Evolutionary conservation across 2,113 vertebrate species (phyloP).

Genomic region (Athene cunicularia): DNA sequence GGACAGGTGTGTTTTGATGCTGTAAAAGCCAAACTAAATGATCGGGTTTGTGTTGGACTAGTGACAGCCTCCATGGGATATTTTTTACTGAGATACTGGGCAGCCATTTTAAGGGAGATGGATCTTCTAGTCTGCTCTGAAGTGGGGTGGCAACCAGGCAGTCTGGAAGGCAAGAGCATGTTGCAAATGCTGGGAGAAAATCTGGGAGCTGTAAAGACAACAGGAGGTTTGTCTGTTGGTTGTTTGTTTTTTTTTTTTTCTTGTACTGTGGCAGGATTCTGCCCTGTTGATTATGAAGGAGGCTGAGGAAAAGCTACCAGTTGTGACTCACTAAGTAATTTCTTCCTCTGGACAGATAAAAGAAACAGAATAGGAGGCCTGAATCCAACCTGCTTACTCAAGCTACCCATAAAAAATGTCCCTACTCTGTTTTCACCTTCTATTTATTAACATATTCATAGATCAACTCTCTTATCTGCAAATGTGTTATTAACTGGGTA

Average conservation of each 20-base stretch:
- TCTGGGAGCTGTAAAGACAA: background rate
- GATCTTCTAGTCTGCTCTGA: background rate
- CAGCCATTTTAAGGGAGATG: rapidly evolving
- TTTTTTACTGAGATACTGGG: background rate
- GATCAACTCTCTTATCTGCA: background rate
- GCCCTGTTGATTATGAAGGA: background rate
- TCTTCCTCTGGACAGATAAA: background rate
- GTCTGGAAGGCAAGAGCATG: background rate
- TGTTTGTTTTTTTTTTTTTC: background rate
- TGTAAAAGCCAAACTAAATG: background rate
- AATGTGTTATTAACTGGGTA: background rate
- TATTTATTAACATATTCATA: background rate
- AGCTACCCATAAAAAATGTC: background rate
- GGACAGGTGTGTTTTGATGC: background rate
- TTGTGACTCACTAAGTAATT: background rate
- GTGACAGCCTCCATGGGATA: background rate
- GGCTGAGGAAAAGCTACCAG: background rate
- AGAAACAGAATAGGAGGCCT: background rate
- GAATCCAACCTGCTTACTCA: background rate
- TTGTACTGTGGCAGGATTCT: background rate
- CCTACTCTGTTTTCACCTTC: background rate
- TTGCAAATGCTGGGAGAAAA: background rate
- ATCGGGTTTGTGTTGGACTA: background rate
- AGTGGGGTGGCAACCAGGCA: background rate
- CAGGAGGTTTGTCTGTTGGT: background rate